Evolutionary conservation across 1,140 invertebrate genomes (phyloP), one percentile per base, ranked within the genome.

Genomic region (Drosophila mojavensis): DNA sequence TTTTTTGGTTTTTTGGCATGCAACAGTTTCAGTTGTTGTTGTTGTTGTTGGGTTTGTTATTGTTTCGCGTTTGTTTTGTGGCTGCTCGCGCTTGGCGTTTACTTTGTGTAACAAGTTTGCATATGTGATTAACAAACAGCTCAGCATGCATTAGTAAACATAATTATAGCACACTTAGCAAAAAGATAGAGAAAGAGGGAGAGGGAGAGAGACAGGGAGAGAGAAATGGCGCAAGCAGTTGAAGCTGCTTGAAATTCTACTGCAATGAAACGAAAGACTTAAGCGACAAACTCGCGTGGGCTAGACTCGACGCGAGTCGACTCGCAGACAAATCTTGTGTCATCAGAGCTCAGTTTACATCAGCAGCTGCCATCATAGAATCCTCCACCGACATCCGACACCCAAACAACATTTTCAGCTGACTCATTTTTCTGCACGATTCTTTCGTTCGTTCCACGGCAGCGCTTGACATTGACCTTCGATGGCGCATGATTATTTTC

Each of bases 61-160:
- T 79, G 77, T 75, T 82, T 61, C 58, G 72, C 54, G 69, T 75
- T 79, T 69, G 68, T 65, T 45, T 62, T 58, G 64, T 48, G 36
- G 48, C 48, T 73, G 64, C 64, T 61, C 43, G 60, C 51, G 60
- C 60, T 56, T 68, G 56, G 56, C 62, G 61, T 65, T 66, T 66
- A 65, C 33, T 74, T 76, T 86, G 82, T 86, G 82, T 86, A 86
- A 88, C 82, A 86, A 86, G 82, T 86, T 86, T 86, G 82, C 82
- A 86, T 86, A 84, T 77, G 82, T 88, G 81, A 88, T 86, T 86
- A 86, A 82, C 82, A 80, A 67, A 85, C 70, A 75, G 62, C 63
- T 61, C 65, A 74, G 65, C 71, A 72, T 68, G 82, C 75, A 86
- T 86, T 86, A 81, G 81, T 86, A 85, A 85, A 85, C 69, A 85